Conservation (phyloP, 2,797 vertebrate genomes). For the Telmatherina bonti region DNA sequence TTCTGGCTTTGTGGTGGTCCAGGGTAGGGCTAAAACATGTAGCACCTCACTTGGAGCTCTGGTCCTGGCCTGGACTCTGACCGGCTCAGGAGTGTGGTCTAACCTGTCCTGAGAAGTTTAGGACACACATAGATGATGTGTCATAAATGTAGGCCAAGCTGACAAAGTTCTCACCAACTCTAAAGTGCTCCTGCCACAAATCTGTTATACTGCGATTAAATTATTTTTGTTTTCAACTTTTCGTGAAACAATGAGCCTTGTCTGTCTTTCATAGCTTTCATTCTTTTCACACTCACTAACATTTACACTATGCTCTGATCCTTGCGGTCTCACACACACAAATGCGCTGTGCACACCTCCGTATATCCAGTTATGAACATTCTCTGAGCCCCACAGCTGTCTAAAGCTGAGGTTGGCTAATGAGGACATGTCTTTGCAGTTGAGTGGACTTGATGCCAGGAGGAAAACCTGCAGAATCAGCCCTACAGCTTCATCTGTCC, state of each 20-base stretch:
- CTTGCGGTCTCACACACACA: slow-evolving; percentile 38
- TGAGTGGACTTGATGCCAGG: slow-evolving; percentile 82
- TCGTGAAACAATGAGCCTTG: slow-evolving; percentile 29
- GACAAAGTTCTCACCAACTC: slow-evolving; percentile 50
- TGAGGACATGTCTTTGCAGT: slow-evolving; percentile 85
- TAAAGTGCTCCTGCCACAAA: slow-evolving; percentile 21
- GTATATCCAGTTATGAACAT: slow-evolving; percentile 58
- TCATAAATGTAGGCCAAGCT: slow-evolving; percentile 64
- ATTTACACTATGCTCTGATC: slow-evolving; percentile 38
- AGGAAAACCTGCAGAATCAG: slow-evolving; percentile 84
- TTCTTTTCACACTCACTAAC: slow-evolving; percentile 42
- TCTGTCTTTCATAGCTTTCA: slow-evolving; percentile 40
- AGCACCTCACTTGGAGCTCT: slow-evolving; percentile 58
- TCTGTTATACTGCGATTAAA: slow-evolving; percentile 41
- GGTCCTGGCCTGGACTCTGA: slow-evolving; percentile 61
- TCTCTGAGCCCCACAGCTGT: slow-evolving; percentile 81
- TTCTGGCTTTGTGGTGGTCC: slow-evolving; percentile 65
- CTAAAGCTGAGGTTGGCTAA: slow-evolving; percentile 82
- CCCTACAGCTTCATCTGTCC: slow-evolving; percentile 81
- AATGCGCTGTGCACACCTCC: slow-evolving; percentile 55
- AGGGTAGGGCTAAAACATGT: slow-evolving; percentile 60
- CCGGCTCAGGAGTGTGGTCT: slow-evolving; percentile 51
- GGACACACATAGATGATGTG: slow-evolving; percentile 51
- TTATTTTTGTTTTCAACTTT: slow-evolving; percentile 56
- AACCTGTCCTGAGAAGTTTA: slow-evolving; percentile 42